Base-by-base conservation (phyloP, 1,140 invertebrate genomes). In the Pseudomyrmex concolor region DNA sequence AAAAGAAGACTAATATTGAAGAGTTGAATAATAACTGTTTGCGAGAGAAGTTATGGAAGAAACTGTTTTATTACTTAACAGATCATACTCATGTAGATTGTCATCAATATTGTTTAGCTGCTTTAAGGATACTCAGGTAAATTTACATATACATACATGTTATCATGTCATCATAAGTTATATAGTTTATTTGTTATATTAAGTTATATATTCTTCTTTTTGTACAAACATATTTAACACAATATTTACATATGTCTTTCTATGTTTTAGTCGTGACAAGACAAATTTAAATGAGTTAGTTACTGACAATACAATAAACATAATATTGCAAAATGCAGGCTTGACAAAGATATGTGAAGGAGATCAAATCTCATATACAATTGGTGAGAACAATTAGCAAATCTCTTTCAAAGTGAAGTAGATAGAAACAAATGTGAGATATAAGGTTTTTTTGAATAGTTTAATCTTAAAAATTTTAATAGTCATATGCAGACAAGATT, bases 191-290 rank as follows among this genome's bases (percentile, higher is more conserved):
- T 13, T 51, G 50, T 51, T 12, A 13, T 51, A 51, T 51, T 8
- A 34, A 34, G 5, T 34, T 34, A 7, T 34, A 34, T 34, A 34
- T 34, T 34, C 34, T 7, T 34, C 34, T 51, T 51, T 51, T 51
- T 51, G 13, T 19, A 70, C 54, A 34, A 34, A 67, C 57, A 54
- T 63, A 66, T 74, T 34, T 78, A 55, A 48, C 48, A 74, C 82
- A 4, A 60, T 15, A 62, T 25, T 82, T 73, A 84, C 86, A 85
- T 82, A 76, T 13, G 50, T 51, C 50, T 82, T 50, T 34, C 34
- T 62, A 66, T 83, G 63, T 60, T 84, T 86, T 86, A 97, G 97
- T 86, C 96, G 97, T 51, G 97, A 98, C 84, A 97, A 97, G 94
- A 94, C 94, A 54, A 95, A 96, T 74, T 93, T 98, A n/a, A 95